Evolutionary conservation across 2,888 invertebrate genomes (phyloP), one percentile per base, ranked within the genome.

Genomic region (Coelopa pilipes): DNA sequence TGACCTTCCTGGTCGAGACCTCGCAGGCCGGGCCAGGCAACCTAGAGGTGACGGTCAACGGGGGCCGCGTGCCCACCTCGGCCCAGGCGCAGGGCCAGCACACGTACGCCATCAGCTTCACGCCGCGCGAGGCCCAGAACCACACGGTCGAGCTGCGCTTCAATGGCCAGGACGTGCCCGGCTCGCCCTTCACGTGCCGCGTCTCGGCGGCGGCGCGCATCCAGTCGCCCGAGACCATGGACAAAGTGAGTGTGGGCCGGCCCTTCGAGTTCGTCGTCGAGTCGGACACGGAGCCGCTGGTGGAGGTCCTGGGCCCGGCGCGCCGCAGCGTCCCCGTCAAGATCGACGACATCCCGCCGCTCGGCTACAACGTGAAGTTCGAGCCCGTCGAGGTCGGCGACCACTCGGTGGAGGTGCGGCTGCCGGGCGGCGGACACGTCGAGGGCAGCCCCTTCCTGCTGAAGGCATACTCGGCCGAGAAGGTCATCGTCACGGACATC

Each of bases 21-120:
- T 96, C 97, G 84, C 96, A 97, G 87, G 99, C 99, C 5, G 99
- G 99, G 19, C 97, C 99, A 0, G 99, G 99, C 24, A 99, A 99
- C 88, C 89, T 99, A 60, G 99, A 99, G 88, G 99, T 99, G 75
- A 97, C 98, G 0, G 98, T 99, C 46, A 99, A 99, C 84, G 97
- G 98, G 10, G 99, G 99, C 0, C 92, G 97, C 76, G 98, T 99
- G 49, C 97, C 98, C 0, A 98, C 98, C 0, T 96, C 96, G 34
- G 98, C 98, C 13, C 97, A 98, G 84, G 97, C 97, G 0, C 96
- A 98, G 85, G 98, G 98, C 47, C 96, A 97, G 46, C 96, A 97
- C 84, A 96, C 95, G 0, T 98, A 98, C 87, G 96, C 97, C 45
- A 98, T 99, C 81, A 97, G 98, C 49, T 99, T 99, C 88, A 96